Evolutionary conservation across 2,113 vertebrate genomes (phyloP), one percentile per base, ranked within the genome.

Genomic region (Corythoichthys haematopterus): DNA sequence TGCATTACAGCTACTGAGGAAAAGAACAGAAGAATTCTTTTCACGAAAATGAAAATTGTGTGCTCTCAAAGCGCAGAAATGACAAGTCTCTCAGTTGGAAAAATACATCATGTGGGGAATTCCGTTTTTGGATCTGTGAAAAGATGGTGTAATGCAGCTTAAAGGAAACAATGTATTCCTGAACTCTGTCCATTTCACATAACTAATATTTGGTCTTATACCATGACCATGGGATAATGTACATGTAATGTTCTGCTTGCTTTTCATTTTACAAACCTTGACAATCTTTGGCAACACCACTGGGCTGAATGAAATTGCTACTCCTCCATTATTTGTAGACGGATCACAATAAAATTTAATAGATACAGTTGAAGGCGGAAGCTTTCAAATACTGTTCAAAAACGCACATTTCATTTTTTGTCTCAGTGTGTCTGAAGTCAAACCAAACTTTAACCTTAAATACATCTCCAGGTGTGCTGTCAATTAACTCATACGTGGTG

Each of bases 1-100:
- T 15, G 20, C 11, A 28, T 69, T 69, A 15, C 58, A 69, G 68
- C n/a, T 69, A 43, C 46, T 69, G 68, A 58, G 15, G 58, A 8
- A 2, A 8, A 7, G 47, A 69, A 62, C 68, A 58, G 3, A 61
- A 45, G 16, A 43, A n/a, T n/a, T 33, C 3, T 43, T 58, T 45
- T 28, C 6, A 9, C 5, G 10, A 28, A 46, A 12, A 13, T 6
- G 48, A 70, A 43, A 0, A 28, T 6, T 70, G 68, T 53, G 58
- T 53, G 6, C n/a, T 63, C 63, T 16, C 6, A 43, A 43, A 13
- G 35, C 6, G 33, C 33, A 28, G 20, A 28, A 15, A 16, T 46
- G 58, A 70, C 14, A 20, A 2, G 15, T 13, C 11, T 35, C 13
- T 62, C 47, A 55, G 37, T 12, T 70, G 69, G 69, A 64, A 64